Evolutionary conservation across 2,113 vertebrate species (phyloP).

Genomic region (Coryphaenoides rupestris): DNA sequence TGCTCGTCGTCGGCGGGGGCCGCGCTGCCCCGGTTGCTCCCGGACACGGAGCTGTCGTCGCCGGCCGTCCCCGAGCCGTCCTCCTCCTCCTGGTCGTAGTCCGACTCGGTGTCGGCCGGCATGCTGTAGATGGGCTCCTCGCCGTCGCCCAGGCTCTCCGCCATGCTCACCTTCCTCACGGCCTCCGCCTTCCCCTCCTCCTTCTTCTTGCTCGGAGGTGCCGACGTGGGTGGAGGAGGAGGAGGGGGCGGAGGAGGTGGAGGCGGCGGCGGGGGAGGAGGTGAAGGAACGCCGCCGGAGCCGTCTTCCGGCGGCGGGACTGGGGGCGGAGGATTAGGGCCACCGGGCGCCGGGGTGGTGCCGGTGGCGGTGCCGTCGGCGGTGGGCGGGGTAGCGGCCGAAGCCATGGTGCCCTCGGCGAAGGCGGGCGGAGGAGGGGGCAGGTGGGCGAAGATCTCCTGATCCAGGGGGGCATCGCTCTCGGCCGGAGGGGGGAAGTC

Average conservation of each 20-base stretch:
- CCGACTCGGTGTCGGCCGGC: conserved; percentile 82
- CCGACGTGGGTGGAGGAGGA: background rate
- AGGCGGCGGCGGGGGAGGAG: conserved; percentile 22
- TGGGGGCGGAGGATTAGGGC: conserved; percentile 40
- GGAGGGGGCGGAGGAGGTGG: conserved; percentile 38
- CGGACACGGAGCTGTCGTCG: conserved; percentile 65
- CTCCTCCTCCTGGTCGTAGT: conserved; percentile 88
- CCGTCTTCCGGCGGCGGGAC: conserved; percentile 23
- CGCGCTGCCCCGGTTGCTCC: conserved; percentile 70
- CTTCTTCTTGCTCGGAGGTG: conserved; percentile 20
- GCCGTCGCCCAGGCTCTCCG: conserved; percentile 68
- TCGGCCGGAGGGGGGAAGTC: conserved; percentile 71
- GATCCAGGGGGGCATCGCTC: conserved; percentile 59
- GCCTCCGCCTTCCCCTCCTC: conserved; percentile 29
- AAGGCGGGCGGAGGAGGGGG: conserved; percentile 75
- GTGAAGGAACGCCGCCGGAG: conserved; percentile 29
- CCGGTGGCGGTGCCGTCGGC: background rate
- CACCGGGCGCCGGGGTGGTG: conserved; percentile 33
- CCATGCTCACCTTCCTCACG: conserved; percentile 67
- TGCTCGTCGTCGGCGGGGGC: conserved; percentile 72
- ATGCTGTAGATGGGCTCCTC: conserved; percentile 82
- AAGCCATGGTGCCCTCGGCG: conserved; percentile 64
- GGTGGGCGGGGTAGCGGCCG: conserved; percentile 32
- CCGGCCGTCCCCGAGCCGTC: conserved; percentile 75
- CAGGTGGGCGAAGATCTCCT: conserved; percentile 70